A percentile compares a stretch with the other conserved stretches of the same genome.
phyloP scores from a whole-genome alignment of 1,140 invertebrate species.

The Drosophila littoralis region DNA sequence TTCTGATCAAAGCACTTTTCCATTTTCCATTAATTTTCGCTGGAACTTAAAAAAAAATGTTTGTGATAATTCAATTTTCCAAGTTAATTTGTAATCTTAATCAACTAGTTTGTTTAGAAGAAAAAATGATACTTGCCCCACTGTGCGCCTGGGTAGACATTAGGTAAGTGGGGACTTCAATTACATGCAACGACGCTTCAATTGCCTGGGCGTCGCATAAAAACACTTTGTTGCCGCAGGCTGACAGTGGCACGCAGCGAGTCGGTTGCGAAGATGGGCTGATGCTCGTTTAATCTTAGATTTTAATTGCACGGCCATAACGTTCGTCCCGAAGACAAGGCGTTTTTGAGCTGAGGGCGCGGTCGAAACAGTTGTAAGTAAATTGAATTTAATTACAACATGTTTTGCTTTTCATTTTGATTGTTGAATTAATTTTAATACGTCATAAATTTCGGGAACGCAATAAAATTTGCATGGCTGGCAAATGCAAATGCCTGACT shows the following conservation, averaged over 20 bases:
- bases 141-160: slow-evolving; percentile 33
- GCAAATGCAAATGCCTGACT: slow-evolving; percentile 51
- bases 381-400: slow-evolving; percentile 79
- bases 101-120: too few relatives aligned
- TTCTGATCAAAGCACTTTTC: too few relatives aligned
- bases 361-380: slow-evolving; percentile 64
- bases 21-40: too few relatives aligned
- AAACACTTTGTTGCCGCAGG: slow-evolving; percentile 68
- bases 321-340: slow-evolving; percentile 34
- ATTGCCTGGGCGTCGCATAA: slow-evolving; percentile 62
- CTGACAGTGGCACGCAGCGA: slow-evolving; percentile 10
- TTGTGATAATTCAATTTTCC: too few relatives aligned
- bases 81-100: too few relatives aligned
- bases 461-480: slow-evolving; percentile 60
- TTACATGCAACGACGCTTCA: slow-evolving; percentile 50
- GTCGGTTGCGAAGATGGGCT: slow-evolving; percentile 35
- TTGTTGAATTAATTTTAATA: slow-evolving; percentile 71
- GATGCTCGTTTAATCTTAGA: slow-evolving; percentile 74
- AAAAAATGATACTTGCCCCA: slow-evolving; percentile 1
- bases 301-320: slow-evolving; percentile 78
- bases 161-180: slow-evolving; percentile 36
- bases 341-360: not conserved
- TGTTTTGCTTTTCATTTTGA: slow-evolving; percentile 70
- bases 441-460: slow-evolving; percentile 65
- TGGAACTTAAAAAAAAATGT: too few relatives aligned